Evolutionary conservation across 2,797 vertebrate genomes (phyloP).

Genomic region (Nyctalus aviator): DNA sequence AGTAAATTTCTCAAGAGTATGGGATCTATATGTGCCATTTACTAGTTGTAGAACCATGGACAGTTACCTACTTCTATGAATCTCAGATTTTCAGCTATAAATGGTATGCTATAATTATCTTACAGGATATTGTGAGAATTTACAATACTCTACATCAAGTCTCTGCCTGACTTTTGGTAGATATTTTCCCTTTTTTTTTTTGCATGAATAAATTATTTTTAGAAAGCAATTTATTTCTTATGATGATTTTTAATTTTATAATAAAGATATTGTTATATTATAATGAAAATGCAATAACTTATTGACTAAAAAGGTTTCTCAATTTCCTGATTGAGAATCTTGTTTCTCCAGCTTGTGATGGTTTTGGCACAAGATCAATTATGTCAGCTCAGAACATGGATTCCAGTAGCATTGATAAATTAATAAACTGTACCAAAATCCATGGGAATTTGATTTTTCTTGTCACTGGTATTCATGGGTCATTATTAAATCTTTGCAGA

Average conservation of each 20-base stretch:
- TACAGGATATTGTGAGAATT: background rate
- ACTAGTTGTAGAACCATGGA: background rate
- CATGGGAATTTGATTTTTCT: conserved; percentile 99
- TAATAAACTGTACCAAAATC: conserved; percentile 98
- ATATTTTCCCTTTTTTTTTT: background rate
- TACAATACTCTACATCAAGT: background rate
- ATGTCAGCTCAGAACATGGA: conserved; percentile 95
- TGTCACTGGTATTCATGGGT: conserved; percentile 98
- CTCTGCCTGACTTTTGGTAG: background rate
- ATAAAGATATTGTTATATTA: background rate
- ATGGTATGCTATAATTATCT: background rate
- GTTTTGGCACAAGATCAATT: conserved; percentile 95
- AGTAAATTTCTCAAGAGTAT: background rate
- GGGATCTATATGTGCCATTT: background rate
- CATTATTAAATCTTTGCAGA: conserved; percentile 79
- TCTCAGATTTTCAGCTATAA: background rate
- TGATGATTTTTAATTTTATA: background rate
- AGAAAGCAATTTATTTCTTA: background rate
- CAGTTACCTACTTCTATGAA: background rate
- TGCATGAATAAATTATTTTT: background rate
- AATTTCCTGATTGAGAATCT: conserved; percentile 22
- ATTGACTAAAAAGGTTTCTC: background rate
- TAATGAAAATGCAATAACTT: background rate
- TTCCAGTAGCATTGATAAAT: conserved; percentile 97
- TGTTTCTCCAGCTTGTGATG: conserved; percentile 94